Evolutionary conservation across 1,140 invertebrate genomes (phyloP).

Genomic region (Drosophila sucinea): DNA sequence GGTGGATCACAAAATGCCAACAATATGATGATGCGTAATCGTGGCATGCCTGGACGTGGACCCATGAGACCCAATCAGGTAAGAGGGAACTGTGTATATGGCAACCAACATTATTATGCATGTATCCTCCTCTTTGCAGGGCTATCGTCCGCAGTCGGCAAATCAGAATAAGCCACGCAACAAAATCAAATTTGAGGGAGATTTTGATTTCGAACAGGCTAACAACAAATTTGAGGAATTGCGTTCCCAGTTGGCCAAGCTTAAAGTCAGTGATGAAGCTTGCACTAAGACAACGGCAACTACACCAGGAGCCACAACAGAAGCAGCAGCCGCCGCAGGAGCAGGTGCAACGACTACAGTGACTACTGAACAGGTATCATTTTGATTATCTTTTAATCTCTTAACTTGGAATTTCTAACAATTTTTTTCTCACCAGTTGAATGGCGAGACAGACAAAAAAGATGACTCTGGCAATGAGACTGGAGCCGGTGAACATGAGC

Average conservation of each 20-base stretch:
- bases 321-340: not conserved
- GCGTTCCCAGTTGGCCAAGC: conserved; percentile 91
- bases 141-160: conserved; percentile 71
- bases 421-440: conserved; percentile 70
- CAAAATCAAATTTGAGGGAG: conserved; percentile 72
- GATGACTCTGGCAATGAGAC: conserved; percentile 93
- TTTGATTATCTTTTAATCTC: not conserved
- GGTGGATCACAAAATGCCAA: conserved; percentile 67
- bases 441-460: conserved; percentile 90
- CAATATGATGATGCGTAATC: conserved; percentile 78
- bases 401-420: not conserved
- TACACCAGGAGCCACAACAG: conserved; percentile 35
- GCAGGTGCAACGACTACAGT: conserved; percentile 54
- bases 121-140: conserved; percentile 38
- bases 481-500: conserved; percentile 90
- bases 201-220: conserved; percentile 95
- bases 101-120: not conserved
- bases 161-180: conserved; percentile 73
- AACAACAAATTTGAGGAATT: conserved; percentile 98
- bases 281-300: conserved; percentile 77
- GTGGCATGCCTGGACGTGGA: conserved; percentile 64
- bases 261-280: conserved; percentile 89
- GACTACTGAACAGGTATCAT: conserved; percentile 82
- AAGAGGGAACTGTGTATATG: conserved; percentile 6
- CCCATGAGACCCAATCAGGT: conserved; percentile 78